Percentiles rank a stretch among this genome's conserved stretches.
These are phyloP conservation scores for Leptoclinus maculatus DNA, from an alignment of 2,797 vertebrate species.

Conservation along the genomic window DNA sequence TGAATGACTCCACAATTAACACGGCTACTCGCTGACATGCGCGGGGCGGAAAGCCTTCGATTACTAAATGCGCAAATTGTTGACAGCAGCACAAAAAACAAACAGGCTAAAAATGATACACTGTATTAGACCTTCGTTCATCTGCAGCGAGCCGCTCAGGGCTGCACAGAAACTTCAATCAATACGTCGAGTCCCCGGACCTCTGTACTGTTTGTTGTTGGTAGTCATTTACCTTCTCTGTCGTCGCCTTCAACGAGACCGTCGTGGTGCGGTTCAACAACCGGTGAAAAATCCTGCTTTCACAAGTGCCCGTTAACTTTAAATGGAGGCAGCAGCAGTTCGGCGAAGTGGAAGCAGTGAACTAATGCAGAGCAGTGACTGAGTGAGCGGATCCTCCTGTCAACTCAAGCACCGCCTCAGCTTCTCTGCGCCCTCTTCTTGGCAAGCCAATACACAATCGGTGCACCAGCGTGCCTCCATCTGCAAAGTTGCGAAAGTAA, in stretches of 20 bases:
- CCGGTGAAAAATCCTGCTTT: background rate
- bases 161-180: constrained; percentile 56
- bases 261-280: constrained; percentile 13
- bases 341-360: constrained; percentile 27
- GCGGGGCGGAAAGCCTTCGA: background rate
- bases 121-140: background rate
- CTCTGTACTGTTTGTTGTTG: background rate
- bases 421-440: constrained; percentile 49
- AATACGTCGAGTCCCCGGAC: constrained; percentile 26
- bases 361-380: constrained; percentile 44
- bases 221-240: constrained; percentile 48
- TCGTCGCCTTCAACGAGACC: constrained; percentile 17
- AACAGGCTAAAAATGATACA: background rate
- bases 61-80: background rate
- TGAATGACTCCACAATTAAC: constrained; percentile 33
- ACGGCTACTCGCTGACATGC: background rate
- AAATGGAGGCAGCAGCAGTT: constrained; percentile 31
- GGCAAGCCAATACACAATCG: constrained; percentile 15
- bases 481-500: constrained; percentile 17
- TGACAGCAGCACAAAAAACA: background rate
- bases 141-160: constrained; percentile 12
- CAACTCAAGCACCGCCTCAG: constrained; percentile 73
- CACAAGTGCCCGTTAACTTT: constrained; percentile 59
- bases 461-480: constrained; percentile 8
- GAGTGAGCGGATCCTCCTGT: constrained; percentile 53